Base-by-base conservation (phyloP, 2,888 invertebrate genomes). In the Hydrotaea cyrtoneurina region DNA sequence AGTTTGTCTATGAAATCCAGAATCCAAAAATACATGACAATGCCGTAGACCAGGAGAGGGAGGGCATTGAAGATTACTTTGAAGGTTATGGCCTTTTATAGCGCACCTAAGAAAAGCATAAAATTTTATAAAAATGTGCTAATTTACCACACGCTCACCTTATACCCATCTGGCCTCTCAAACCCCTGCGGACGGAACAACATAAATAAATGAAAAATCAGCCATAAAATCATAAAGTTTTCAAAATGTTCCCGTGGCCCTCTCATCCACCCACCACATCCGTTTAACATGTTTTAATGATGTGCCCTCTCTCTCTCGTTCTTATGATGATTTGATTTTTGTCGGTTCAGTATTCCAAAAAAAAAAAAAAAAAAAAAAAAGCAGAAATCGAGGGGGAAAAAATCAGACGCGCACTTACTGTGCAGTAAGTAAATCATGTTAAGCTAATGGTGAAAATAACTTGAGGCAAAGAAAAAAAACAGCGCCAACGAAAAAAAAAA, bases 381-480 rank as follows among this genome's bases (percentile, higher is more conserved):
- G n/a, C n/a, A n/a, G n/a, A n/a, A 31, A 31, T n/a, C 13, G 39
- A 3, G 13, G 8, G n/a, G 2, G 11, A 43, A 15, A 39, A 50
- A 50, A 50, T 19, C 39, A 64, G 17, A 62, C 36, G 7, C 31
- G 31, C 62, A 62, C 62, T 64, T 53, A 2, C 43, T n/a, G 50
- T 4, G 74, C 8, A 74, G 62, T 79, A 66, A 59, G 69, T 71
- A 46, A 75, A 75, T 75, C 71, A 69, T 75, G 59, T 76, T 76
- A 76, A n/a, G 26, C 62, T 64, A 81, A 81, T 72, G 76, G 53
- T 43, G 17, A 64, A 76, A 62, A 81, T 76, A 76, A 71, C 72
- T 81, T 55, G 13, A 31, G 62, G 17, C 26, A 71, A 73, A 11
- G 53, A 66, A 46, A 66, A 55, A 19, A 19, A 69, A 57, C n/a